Conservation (phyloP, 2,113 vertebrate genomes). For the Mobula hypostoma region DNA sequence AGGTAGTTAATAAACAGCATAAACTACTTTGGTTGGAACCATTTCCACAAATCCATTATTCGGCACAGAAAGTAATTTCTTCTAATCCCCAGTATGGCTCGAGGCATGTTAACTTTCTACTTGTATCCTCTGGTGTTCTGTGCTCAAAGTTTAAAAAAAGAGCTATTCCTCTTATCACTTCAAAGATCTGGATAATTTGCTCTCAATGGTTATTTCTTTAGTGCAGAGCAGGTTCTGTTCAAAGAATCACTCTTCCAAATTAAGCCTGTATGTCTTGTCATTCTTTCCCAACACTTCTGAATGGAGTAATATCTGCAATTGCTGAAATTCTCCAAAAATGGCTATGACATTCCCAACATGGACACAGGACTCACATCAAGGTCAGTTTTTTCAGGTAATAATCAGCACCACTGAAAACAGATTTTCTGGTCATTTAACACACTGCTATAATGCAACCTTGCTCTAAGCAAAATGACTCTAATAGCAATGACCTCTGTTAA, state of each 20-base stretch:
- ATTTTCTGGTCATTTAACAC: neutral
- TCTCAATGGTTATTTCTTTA: conserved; percentile 1
- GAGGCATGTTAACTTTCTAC: conserved; percentile 10
- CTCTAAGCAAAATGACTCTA: neutral
- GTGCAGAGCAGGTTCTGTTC: neutral
- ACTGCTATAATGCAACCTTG: neutral
- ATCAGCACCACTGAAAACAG: neutral
- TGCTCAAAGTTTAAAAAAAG: neutral
- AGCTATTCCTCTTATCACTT: too few relatives aligned
- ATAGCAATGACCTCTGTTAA: neutral
- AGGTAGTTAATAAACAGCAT: neutral
- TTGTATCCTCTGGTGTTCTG: conserved; percentile 25
- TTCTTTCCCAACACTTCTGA: neutral
- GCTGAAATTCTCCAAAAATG: neutral
- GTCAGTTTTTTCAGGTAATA: neutral
- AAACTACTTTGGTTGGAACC: neutral
- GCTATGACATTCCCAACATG: neutral
- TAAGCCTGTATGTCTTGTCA: neutral
- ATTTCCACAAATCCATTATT: neutral
- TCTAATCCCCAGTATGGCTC: neutral
- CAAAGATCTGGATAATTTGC: conserved; percentile 1
- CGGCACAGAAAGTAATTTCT: conserved; percentile 20
- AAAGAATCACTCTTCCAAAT: neutral
- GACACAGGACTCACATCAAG: too few relatives aligned
- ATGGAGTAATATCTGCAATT: neutral